Evolutionary conservation across 2,113 vertebrate species (phyloP), one percentile per base, ranked within the genome.

Genomic region (Oncorhynchus masou): DNA sequence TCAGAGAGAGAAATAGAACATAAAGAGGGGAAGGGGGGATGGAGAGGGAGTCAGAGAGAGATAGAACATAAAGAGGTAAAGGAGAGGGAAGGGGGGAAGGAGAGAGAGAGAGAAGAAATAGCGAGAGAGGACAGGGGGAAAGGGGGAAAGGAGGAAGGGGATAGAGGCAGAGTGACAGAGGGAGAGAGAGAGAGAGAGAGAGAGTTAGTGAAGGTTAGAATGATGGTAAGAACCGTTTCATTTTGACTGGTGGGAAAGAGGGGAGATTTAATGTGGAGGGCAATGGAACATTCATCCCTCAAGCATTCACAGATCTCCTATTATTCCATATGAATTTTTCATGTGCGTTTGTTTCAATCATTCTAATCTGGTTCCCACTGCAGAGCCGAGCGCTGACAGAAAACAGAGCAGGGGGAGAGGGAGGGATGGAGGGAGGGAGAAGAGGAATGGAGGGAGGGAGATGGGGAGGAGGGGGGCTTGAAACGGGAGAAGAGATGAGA

Each of bases 331-430:
- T 93, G 90, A 93, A 94, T 93, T 92, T 93, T 94, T 93, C 91
- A 92, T 93, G 91, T 84, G 91, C 91, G 90, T 93, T 93, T 93
- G 92, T 94, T 93, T 93, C 91, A 91, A 93, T 94, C 91, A 92
- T 92, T 91, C 91, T 92, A 92, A 93, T 92, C 91, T 92, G 88
- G 81, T 90, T 90, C 86, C 80, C 83, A 81, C 85, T 83, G 86
- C 89, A 87, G 84, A 88, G 84, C 85, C 60, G 76, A 86, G 84
- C 71, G 60, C 79, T 85, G 89, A 88, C 88, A 89, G 85, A 86
- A 85, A 90, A 90, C 88, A 86, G 88, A 84, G 80, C 19, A 73
- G 84, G 20, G 19, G 80, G 65, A 54, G 79, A 81, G 83, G 79
- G 69, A 74, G 74, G 77, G 24, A 27, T 27, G 27, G 27, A 27